phyloP scores from a whole-genome alignment of 2,797 vertebrate species.

The Serranus cabrilla region DNA sequence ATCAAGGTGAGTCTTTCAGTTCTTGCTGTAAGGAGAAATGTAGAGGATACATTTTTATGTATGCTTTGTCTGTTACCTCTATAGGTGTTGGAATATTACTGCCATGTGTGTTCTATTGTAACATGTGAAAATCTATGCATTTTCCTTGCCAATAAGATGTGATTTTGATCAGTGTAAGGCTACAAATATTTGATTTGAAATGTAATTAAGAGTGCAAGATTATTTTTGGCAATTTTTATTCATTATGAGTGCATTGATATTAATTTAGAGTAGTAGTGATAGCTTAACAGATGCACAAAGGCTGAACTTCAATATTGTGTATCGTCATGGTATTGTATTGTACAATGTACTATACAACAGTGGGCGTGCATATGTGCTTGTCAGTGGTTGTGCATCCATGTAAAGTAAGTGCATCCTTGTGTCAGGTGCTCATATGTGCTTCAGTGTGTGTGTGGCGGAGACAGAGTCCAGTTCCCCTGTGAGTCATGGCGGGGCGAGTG shows the following conservation, averaged over 20 bases:
- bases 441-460: conserved; percentile 24
- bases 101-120: not conserved
- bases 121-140: conserved; percentile 8
- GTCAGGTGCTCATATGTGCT: conserved; percentile 19
- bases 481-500: conserved; percentile 76
- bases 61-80: not conserved
- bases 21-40: conserved; percentile 5
- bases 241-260: not conserved
- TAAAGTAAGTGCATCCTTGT: conserved; percentile 35
- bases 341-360: conserved; percentile 2
- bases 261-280: not conserved
- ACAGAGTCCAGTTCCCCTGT: conserved; percentile 66
- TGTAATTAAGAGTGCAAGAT: not conserved
- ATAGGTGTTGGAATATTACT: not conserved
- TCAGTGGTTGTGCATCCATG: conserved; percentile 33
- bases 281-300: not conserved
- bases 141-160: not conserved
- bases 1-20: conserved; percentile 69
- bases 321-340: not conserved
- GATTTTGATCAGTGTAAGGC: not conserved
- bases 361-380: conserved; percentile 24
- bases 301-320: not conserved
- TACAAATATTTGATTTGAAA: not conserved
- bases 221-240: not conserved
- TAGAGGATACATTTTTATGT: not conserved